Conservation (phyloP, 2,797 vertebrate genomes). For the Aldrovandia affinis region DNA sequence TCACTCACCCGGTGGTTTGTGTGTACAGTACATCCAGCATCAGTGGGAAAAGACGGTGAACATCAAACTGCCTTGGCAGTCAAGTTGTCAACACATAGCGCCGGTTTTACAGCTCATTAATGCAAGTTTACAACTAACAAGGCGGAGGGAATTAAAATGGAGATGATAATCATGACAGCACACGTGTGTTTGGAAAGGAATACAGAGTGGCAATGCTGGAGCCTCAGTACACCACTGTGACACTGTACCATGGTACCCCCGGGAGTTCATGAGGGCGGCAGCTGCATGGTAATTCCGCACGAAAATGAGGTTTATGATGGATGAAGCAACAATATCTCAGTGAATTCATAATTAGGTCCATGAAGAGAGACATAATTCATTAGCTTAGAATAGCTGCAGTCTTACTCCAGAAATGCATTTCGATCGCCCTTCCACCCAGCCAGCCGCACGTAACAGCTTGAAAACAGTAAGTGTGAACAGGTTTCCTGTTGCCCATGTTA, state of each 20-base stretch:
- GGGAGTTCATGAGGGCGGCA: background rate
- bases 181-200: background rate
- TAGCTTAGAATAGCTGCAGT: background rate
- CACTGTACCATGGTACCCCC: background rate
- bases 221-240: background rate
- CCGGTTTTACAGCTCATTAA: background rate
- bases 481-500: background rate
- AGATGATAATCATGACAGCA: background rate
- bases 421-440: background rate
- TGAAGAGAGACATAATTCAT: background rate
- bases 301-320: background rate
- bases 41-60: background rate
- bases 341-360: constrained; percentile 8
- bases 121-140: background rate
- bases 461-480: background rate
- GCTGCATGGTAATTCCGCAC: background rate
- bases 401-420: background rate
- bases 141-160: background rate
- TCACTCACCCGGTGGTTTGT: background rate
- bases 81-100: background rate
- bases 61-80: background rate
- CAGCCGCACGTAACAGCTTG: background rate
- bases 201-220: background rate
- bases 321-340: background rate
- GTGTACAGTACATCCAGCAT: background rate